Percentiles rank a stretch among this genome's conserved stretches.
Conservation (phyloP, 2,797 vertebrate genomes). For the Phyllotis vaccarum region DNA sequence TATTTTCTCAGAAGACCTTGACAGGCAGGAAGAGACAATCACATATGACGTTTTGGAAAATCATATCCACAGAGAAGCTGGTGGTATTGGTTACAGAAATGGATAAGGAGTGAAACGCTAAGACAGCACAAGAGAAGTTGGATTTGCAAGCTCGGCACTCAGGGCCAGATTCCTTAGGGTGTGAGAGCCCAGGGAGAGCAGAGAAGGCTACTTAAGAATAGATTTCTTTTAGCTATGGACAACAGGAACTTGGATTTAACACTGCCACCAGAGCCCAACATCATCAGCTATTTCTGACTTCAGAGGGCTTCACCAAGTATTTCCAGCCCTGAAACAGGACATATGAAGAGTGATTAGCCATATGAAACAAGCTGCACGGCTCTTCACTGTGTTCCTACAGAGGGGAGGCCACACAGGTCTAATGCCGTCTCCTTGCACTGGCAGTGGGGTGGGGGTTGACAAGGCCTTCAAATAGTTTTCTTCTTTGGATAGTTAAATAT, state of each 20-base stretch:
- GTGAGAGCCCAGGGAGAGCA: not conserved
- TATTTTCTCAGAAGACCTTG: not conserved
- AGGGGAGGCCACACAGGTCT: not conserved
- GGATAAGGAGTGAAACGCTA: slow-evolving; percentile 37
- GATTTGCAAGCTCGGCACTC: slow-evolving; percentile 21
- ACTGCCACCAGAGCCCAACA: not conserved
- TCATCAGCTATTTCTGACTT: not conserved
- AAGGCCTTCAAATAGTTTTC: not conserved
- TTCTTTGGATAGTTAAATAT: not conserved
- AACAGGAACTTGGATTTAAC: slow-evolving; percentile 14
- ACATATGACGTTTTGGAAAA: not conserved
- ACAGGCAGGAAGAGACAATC: not conserved
- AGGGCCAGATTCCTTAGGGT: not conserved
- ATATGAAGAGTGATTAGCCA: not conserved
- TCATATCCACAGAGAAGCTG: not conserved
- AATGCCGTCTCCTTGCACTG: rapidly evolving
- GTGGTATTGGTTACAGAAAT: slow-evolving; percentile 38
- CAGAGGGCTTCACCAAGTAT: not conserved
- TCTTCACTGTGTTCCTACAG: not conserved
- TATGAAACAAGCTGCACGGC: not conserved
- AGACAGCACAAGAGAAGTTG: slow-evolving; percentile 34
- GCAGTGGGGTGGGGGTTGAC: not conserved
- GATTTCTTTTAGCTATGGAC: not conserved
- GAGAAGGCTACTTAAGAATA: not conserved
- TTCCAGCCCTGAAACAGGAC: not conserved